A percentile compares a stretch with the other conserved stretches of the same genome.
These are phyloP conservation scores for Cottus gobio DNA, from an alignment of 2,113 vertebrate genomes.

Conservation along the genomic window DNA sequence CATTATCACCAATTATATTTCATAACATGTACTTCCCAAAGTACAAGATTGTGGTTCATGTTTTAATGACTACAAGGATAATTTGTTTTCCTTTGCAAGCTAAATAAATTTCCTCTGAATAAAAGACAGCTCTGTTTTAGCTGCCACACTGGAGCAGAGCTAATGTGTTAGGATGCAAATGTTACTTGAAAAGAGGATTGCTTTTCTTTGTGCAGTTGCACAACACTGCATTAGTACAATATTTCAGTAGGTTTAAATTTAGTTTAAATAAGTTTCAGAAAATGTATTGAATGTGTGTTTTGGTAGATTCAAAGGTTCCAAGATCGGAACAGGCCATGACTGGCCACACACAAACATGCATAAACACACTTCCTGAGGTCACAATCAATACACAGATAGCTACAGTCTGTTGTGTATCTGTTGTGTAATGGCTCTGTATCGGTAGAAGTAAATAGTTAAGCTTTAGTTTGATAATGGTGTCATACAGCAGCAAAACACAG, in stretches of 20 bases:
- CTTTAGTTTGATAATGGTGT: constrained; percentile 12
- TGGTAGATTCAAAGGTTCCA: constrained; percentile 21
- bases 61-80: constrained; percentile 23
- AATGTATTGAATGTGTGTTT: background rate
- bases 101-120: constrained; percentile 22
- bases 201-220: background rate
- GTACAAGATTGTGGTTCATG: background rate
- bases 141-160: background rate
- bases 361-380: background rate
- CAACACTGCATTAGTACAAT: background rate
- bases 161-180: background rate
- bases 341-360: background rate
- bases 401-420: background rate
- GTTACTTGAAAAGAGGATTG: background rate
- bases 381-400: constrained; percentile 34
- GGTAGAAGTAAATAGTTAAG: background rate
- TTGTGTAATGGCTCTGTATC: constrained; percentile 32
- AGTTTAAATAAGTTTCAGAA: background rate
- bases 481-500: constrained; percentile 23
- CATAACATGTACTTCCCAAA: constrained; percentile 23
- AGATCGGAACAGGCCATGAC: constrained; percentile 13
- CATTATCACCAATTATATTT: constrained; percentile 47
- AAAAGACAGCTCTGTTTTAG: background rate
- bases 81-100: constrained; percentile 39
- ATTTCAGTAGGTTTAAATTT: background rate